Evolutionary conservation across 2,113 vertebrate species (phyloP), one percentile per base, ranked within the genome.

Genomic region (Alligator sinensis): DNA sequence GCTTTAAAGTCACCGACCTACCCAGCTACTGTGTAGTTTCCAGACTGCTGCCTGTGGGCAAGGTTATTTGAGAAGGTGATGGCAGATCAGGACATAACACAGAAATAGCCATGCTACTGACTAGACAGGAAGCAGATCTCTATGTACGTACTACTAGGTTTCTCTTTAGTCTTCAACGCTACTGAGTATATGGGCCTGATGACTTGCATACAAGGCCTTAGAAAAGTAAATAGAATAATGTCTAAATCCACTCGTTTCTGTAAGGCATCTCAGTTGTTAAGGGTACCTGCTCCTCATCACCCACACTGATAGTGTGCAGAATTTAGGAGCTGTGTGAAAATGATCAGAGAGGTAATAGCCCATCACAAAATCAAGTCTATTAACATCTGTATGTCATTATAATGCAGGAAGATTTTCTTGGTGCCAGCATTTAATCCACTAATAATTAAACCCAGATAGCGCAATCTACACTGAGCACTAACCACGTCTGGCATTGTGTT

Each of bases 371-470:
- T 77, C 87, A 81, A 95, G 93, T 96, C 91, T 47, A 47, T 70
- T 60, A 38, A 74, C 92, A 84, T 95, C 94, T 93, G 0, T 28
- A 83, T 93, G 91, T 82, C 91, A 91, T 80, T 75, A 78, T 92
- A 95, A 96, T 72, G 91, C 91, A 92, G 85, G 94, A 79, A 1
- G 19, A n/a, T 95, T 93, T 47, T 87, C 85, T 78, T n/a, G 24
- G 10, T 87, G 89, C 89, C 95, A 94, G 93, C 80, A 93, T 96
- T 89, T 15, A 91, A 89, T 91, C 96, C 89, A 82, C 94, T 84
- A 27, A 57, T 96, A 93, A 96, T 96, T 95, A 96, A 96, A 92
- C 59, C 74, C 94, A 96, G 96, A 94, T 77, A 62, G 47, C 91
- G 70, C 91, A 86, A 87, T 88, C 92, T 75, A 78, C 86, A 89